Evolutionary conservation across 2,113 vertebrate species (phyloP), one percentile per base, ranked within the genome.

Genomic region (Andinoacara biseriatus): DNA sequence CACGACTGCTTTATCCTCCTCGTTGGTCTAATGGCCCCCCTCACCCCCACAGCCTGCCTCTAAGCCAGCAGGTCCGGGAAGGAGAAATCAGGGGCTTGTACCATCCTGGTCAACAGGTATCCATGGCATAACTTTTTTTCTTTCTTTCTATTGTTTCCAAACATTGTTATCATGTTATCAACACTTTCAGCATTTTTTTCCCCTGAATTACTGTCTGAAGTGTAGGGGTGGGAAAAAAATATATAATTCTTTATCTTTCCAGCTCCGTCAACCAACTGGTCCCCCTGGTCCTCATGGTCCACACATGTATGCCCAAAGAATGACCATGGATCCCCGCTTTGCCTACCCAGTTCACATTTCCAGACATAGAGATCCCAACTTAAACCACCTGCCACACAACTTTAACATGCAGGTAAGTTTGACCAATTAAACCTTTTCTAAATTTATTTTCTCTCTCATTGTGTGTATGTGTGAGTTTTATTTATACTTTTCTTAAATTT

Each of bases 321-420:
- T 94, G 6, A 89, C 95, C 46, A 96, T 96, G 1, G 97, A 98
- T 35, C 94, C 97, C 20, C 90, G 94, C 0, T 95, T 95, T 5
- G 72, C 95, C 6, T 97, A 96, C 1, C 91, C 94, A 57, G 95
- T 96, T 9, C 95, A 97, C 8, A 96, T 97, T 46, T 91, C 95
- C 3, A 95, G 96, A 33, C 95, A 96, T 0, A 94, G 96, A 81
- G 97, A 97, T 22, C 96, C 95, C 4, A 93, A 90, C 56, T 89
- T 95, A n/a, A 97, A 95, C 87, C 95, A 88, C 49, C 38, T 95
- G 43, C 91, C 92, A 22, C 95, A 93, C 82, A 95, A 94, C 87
- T 97, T 96, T 83, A 94, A 93, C 76, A 94, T 97, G 94, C 98
- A 98, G 97, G 98, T 99, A 91, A 75, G 76, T 20, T 40, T 1